Evolutionary conservation across 2,797 vertebrate genomes (phyloP).

Genomic region (Diplodus puntazzo): DNA sequence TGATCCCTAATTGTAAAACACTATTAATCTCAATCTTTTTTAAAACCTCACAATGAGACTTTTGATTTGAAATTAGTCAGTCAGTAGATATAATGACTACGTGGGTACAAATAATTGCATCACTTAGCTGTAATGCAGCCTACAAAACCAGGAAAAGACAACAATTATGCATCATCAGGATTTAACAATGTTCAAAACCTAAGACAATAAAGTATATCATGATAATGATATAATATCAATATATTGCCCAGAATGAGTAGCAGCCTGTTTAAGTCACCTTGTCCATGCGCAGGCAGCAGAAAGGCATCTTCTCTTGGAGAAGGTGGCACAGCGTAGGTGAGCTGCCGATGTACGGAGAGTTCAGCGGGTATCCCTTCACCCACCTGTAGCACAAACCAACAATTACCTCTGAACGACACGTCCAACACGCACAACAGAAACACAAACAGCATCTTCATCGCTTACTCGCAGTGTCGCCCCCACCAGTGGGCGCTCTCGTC

Average conservation of each 20-base stretch:
- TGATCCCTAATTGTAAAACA: too few relatives aligned
- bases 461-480: constrained; percentile 87
- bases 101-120: too few relatives aligned
- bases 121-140: too few relatives aligned
- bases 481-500: constrained; percentile 85
- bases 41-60: too few relatives aligned
- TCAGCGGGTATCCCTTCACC: constrained; percentile 89
- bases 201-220: too few relatives aligned
- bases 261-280: constrained; percentile 67
- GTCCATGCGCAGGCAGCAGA: constrained; percentile 90
- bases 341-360: constrained; percentile 91
- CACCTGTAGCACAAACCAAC: constrained; percentile 79
- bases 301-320: constrained; percentile 89
- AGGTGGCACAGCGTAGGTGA: constrained; percentile 90
- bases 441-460: background rate
- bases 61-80: too few relatives aligned
- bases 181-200: too few relatives aligned
- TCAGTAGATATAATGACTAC: too few relatives aligned
- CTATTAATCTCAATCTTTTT: too few relatives aligned
- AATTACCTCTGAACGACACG: constrained; percentile 34
- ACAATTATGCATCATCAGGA: too few relatives aligned
- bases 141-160: too few relatives aligned
- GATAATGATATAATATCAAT: too few relatives aligned
- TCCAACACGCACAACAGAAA: background rate
- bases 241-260: background rate